Evolutionary conservation across 2,113 vertebrate genomes (phyloP).

Genomic region (Gymnobelideus leadbeateri): DNA sequence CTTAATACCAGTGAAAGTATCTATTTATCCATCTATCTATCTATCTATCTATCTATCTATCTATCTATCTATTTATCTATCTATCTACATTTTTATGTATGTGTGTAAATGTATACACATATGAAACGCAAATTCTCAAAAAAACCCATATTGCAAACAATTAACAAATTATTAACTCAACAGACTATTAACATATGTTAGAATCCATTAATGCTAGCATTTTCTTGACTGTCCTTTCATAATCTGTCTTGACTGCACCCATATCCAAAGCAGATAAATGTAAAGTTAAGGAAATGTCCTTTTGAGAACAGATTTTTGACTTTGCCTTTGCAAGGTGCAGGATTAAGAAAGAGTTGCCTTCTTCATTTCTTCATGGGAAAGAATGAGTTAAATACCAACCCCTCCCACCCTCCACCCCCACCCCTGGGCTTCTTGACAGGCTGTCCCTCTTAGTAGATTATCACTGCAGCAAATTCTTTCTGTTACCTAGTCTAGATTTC

Average conservation of each 20-base stretch:
- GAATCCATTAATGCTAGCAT: not conserved
- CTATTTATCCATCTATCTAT: not conserved
- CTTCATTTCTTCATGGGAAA: not conserved
- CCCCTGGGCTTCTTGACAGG: not conserved
- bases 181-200: not conserved
- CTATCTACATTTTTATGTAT: not conserved
- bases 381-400: not conserved
- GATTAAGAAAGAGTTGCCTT: not conserved
- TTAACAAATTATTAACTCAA: not conserved
- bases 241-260: not conserved
- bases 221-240: not conserved
- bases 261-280: not conserved
- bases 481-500: not conserved
- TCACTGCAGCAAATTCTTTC: not conserved
- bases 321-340: not conserved
- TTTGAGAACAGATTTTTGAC: not conserved
- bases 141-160: not conserved
- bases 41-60: no score
- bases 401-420: no score
- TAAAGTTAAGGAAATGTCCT: not conserved
- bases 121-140: not conserved
- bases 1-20: not conserved
- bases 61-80: no score
- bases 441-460: not conserved
- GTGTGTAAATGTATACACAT: not conserved